phyloP scores from a whole-genome alignment of 2,113 vertebrate genomes.

The Chionis minor region DNA sequence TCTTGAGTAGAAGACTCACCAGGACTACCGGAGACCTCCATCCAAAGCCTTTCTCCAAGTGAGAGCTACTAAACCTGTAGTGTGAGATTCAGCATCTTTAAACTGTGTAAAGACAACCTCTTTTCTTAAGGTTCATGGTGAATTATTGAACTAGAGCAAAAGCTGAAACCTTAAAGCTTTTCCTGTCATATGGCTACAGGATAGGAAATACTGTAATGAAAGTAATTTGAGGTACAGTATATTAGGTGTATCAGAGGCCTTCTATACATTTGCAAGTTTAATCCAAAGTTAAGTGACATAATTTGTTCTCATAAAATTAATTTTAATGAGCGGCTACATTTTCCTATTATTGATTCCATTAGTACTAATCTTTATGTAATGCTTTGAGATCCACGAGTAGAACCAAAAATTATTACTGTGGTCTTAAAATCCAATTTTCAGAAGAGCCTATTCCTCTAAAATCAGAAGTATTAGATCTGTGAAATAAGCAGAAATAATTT shows the following conservation, averaged over 20 bases:
- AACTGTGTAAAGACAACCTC: accelerated
- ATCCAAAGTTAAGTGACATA: neutral
- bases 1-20: neutral
- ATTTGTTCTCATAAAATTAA: neutral
- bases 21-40: neutral
- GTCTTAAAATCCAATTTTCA: conserved; percentile 18
- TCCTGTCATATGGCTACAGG: neutral
- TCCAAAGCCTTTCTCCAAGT: neutral
- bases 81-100: neutral
- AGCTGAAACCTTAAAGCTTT: neutral
- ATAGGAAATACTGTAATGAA: neutral
- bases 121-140: neutral
- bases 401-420: neutral
- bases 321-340: neutral
- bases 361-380: neutral
- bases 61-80: neutral
- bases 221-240: neutral
- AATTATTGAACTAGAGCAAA: neutral
- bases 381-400: neutral
- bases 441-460: neutral
- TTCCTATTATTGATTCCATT: neutral
- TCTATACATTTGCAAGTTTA: neutral
- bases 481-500: conserved; percentile 18
- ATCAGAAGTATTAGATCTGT: neutral
- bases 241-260: neutral